Conservation (phyloP, 2,113 vertebrate genomes). For the Nestor notabilis region DNA sequence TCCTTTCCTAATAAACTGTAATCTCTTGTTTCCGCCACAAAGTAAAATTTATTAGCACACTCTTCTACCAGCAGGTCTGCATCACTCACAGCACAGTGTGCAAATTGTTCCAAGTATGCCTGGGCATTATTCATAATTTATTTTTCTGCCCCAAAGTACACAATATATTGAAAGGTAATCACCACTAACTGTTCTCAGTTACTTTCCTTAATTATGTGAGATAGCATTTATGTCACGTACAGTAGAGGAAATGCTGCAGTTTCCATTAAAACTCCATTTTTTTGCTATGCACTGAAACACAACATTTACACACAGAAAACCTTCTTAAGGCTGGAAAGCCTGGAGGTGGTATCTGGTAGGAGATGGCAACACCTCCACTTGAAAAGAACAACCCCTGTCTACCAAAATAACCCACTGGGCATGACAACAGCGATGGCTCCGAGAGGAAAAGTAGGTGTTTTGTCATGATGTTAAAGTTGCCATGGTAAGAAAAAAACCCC, state of each 20-base stretch:
- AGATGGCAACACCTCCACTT: conserved; percentile 54
- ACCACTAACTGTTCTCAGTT: conserved; percentile 60
- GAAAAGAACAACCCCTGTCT: conserved; percentile 53
- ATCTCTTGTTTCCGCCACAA: conserved; percentile 70
- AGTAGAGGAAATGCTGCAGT: conserved; percentile 16
- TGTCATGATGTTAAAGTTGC: conserved; percentile 60
- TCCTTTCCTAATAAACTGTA: conserved; percentile 71
- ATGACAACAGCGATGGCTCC: conserved; percentile 32
- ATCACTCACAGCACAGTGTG: conserved; percentile 45
- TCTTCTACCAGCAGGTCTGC: conserved; percentile 47
- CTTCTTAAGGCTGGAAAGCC: conserved; percentile 35
- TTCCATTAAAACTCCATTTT: background rate
- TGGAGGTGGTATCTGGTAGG: conserved; percentile 53
- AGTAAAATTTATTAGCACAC: conserved; percentile 64
- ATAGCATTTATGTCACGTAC: conserved; percentile 57
- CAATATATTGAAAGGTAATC: conserved; percentile 65
- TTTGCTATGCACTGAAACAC: background rate
- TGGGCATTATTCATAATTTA: conserved; percentile 66
- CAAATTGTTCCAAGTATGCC: conserved; percentile 52
- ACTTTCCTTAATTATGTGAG: conserved; percentile 54
- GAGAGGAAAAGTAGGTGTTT: conserved; percentile 48
- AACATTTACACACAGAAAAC: background rate
- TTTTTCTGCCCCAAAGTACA: conserved; percentile 70
- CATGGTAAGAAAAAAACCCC: background rate
- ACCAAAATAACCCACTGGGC: conserved; percentile 56